phyloP scores from a whole-genome alignment of 2,797 vertebrate genomes.

The Enteromius thamalakanensis region DNA sequence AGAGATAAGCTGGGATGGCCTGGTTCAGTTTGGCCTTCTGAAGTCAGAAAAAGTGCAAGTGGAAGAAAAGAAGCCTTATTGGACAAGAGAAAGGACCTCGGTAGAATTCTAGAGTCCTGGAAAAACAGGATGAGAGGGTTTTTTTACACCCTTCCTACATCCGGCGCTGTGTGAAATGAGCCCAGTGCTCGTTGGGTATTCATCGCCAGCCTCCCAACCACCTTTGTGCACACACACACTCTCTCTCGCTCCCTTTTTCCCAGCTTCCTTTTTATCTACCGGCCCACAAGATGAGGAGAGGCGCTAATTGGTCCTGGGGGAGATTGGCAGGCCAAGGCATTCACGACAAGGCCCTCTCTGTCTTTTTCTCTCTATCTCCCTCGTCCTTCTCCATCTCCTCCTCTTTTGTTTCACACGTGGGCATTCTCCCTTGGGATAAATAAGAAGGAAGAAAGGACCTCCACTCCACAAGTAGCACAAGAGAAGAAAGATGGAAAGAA shows the following conservation, averaged over 20 bases:
- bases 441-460: slow-evolving; percentile 78
- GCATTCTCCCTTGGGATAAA: slow-evolving; percentile 88
- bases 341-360: slow-evolving; percentile 82
- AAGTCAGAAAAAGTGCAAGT: slow-evolving; percentile 51
- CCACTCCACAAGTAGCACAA: slow-evolving; percentile 77
- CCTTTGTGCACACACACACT: slow-evolving; percentile 59
- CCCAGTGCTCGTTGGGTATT: slow-evolving; percentile 81
- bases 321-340: slow-evolving; percentile 85
- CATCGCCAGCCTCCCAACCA: slow-evolving; percentile 70
- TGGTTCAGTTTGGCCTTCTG: slow-evolving; percentile 30
- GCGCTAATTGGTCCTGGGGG: slow-evolving; percentile 95
- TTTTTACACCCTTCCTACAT: slow-evolving; percentile 85
- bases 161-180: slow-evolving; percentile 81
- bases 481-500: slow-evolving; percentile 51
- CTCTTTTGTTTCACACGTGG: slow-evolving; percentile 86
- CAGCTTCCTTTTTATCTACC: slow-evolving; percentile 90
- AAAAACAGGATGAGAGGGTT: slow-evolving; percentile 83
- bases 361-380: slow-evolving; percentile 59
- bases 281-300: slow-evolving; percentile 89
- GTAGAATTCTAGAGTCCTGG: slow-evolving; percentile 74
- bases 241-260: slow-evolving; percentile 65
- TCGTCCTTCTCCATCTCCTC: slow-evolving; percentile 57
- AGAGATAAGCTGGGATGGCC: slow-evolving; percentile 33
- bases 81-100: slow-evolving; percentile 68
- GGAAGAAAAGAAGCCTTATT: slow-evolving; percentile 61